Evolutionary conservation across 2,888 invertebrate species (phyloP).

Genomic region (Microchrysa polita): DNA sequence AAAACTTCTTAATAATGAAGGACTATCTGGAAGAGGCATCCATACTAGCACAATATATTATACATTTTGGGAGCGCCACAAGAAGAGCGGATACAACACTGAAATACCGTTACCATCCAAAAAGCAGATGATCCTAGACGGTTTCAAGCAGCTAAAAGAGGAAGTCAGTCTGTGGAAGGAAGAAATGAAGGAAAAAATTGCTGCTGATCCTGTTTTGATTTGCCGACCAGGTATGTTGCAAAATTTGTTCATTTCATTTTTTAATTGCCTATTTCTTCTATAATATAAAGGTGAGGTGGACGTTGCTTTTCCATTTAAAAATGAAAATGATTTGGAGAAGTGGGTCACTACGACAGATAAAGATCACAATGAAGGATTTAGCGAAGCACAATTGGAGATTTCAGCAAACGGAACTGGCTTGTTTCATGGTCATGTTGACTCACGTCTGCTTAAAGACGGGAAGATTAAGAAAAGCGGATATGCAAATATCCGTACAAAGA

Average conservation of each 20-base stretch:
- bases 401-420: constrained; percentile 75
- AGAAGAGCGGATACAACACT: constrained; percentile 61
- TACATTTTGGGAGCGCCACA: constrained; percentile 63
- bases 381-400: constrained; percentile 72
- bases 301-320: constrained; percentile 76
- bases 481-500: constrained; percentile 78
- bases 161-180: constrained; percentile 74
- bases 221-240: constrained; percentile 66
- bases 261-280: constrained; percentile 55
- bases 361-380: constrained; percentile 84
- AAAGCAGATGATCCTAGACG: constrained; percentile 70
- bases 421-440: constrained; percentile 77
- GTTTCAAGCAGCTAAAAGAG: constrained; percentile 72
- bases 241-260: not conserved
- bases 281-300: constrained; percentile 83
- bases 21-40: constrained; percentile 47
- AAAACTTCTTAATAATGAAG: too few species aligned
- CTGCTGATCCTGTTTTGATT: constrained; percentile 70
- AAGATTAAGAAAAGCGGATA: constrained; percentile 80
- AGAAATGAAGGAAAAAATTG: constrained; percentile 74
- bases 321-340: constrained; percentile 70
- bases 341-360: constrained; percentile 82
- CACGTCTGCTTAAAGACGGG: constrained; percentile 83
- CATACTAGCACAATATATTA: constrained; percentile 58
- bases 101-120: constrained; percentile 60